Conservation (phyloP, 2,797 vertebrate genomes). For the Cryptoblepharus egeriae region DNA sequence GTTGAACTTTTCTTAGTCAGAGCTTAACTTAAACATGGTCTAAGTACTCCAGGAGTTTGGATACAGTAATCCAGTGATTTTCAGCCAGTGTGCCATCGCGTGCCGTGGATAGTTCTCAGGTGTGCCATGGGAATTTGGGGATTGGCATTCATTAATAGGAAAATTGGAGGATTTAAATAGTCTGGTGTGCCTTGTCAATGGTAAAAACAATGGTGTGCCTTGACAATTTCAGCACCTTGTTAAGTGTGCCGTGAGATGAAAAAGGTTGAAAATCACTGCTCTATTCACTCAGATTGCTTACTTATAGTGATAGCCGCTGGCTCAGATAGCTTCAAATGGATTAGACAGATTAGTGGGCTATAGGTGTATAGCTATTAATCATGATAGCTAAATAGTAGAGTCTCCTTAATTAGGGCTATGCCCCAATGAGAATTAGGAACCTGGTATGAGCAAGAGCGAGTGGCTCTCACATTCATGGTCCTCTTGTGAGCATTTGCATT, state of each 20-base stretch:
- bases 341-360: not conserved
- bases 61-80: no score
- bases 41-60: not conserved
- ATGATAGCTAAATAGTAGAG: not conserved
- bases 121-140: no score
- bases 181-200: no score
- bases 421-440: not conserved
- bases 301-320: not conserved
- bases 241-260: no score
- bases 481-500: not conserved
- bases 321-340: not conserved
- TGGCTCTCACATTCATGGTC: not conserved
- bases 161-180: no score
- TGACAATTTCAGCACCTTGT: no score
- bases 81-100: no score
- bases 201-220: no score
- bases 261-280: no score
- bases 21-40: not conserved
- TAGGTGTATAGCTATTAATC: not conserved
- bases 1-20: not conserved
- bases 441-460: not conserved
- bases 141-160: no score
- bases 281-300: not conserved
- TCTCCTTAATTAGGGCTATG: not conserved
- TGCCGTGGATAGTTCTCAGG: no score